These are phyloP conservation scores for Plectropomus leopardus DNA, from an alignment of 2,113 vertebrate species.

Conservation along the genomic window DNA sequence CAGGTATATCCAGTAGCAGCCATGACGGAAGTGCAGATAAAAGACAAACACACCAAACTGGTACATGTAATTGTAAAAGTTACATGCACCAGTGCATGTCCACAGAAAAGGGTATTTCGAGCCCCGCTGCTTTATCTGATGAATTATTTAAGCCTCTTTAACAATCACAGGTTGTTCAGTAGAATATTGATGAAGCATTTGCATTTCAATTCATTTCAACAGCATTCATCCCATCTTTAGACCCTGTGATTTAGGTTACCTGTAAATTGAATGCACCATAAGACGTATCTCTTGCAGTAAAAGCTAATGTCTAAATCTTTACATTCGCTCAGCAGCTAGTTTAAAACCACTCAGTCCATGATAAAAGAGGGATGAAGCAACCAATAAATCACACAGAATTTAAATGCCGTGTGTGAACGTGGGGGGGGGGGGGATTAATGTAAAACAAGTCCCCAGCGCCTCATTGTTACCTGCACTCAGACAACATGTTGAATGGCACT, in stretches of 20 bases:
- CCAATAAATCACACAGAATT: conserved; percentile 23
- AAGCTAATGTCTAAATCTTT: conserved; percentile 20
- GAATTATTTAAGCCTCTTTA: not conserved
- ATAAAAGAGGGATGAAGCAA: not conserved
- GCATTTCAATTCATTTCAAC: not conserved
- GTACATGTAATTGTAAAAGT: too few relatives aligned
- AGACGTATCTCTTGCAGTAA: not conserved
- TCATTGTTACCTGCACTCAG: not conserved
- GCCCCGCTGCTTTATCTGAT: not conserved
- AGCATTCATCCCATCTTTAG: not conserved
- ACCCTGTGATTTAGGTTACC: not conserved
- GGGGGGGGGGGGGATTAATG: not conserved
- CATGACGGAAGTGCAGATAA: too few relatives aligned
- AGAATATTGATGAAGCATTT: conserved; percentile 4
- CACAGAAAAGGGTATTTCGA: too few relatives aligned
- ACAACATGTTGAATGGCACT: not conserved
- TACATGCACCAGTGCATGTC: too few relatives aligned
- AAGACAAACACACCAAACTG: too few relatives aligned
- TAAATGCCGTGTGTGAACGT: not conserved
- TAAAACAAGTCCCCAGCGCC: not conserved
- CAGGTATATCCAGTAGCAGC: too few relatives aligned
- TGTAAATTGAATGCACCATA: not conserved
- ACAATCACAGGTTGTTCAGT: not conserved
- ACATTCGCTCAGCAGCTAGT: conserved; percentile 4
- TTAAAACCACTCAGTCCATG: not conserved